Evolutionary conservation across 2,888 invertebrate genomes (phyloP).

Genomic region (Platycheirus rosarum): DNA sequence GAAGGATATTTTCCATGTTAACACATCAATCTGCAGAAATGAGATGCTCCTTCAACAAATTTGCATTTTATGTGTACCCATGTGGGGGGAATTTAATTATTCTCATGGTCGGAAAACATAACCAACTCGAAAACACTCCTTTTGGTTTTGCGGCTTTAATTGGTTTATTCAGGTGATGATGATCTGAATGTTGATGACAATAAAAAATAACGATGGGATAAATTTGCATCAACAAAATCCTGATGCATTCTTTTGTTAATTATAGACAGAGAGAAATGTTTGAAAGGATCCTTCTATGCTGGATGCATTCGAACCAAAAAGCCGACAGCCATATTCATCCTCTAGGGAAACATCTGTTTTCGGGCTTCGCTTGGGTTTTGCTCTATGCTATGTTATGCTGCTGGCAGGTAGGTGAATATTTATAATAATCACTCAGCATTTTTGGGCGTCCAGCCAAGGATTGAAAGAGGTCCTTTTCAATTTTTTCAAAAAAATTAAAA

Average conservation of each 20-base stretch:
- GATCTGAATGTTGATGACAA: slow-evolving; percentile 15
- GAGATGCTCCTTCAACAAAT: slow-evolving; percentile 36
- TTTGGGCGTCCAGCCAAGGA: slow-evolving; percentile 52
- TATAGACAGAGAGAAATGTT: slow-evolving; percentile 14
- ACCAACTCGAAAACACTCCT: neutral
- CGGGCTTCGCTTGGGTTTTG: slow-evolving; percentile 15
- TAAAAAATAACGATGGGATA: slow-evolving; percentile 36
- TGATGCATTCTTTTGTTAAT: slow-evolving; percentile 44
- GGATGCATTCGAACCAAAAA: neutral
- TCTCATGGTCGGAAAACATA: slow-evolving; percentile 47
- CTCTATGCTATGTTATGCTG: neutral
- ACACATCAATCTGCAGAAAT: slow-evolving; percentile 48
- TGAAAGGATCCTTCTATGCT: slow-evolving; percentile 1
- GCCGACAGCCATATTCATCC: neutral
- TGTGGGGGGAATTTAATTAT: slow-evolving; percentile 54
- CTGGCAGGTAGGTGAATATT: slow-evolving; percentile 45
- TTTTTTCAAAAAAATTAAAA: slow-evolving; percentile 41
- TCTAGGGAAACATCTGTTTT: slow-evolving; percentile 48
- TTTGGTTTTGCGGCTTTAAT: slow-evolving; percentile 45
- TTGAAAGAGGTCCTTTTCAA: slow-evolving; percentile 28
- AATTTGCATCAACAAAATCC: slow-evolving; percentile 55
- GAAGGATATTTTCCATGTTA: slow-evolving; percentile 29
- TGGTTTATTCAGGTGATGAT: slow-evolving; percentile 54
- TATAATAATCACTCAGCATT: slow-evolving; percentile 44
- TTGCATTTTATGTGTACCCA: slow-evolving; percentile 46